phyloP scores from a whole-genome alignment of 2,113 vertebrate genomes.

The Panthera uncia region DNA sequence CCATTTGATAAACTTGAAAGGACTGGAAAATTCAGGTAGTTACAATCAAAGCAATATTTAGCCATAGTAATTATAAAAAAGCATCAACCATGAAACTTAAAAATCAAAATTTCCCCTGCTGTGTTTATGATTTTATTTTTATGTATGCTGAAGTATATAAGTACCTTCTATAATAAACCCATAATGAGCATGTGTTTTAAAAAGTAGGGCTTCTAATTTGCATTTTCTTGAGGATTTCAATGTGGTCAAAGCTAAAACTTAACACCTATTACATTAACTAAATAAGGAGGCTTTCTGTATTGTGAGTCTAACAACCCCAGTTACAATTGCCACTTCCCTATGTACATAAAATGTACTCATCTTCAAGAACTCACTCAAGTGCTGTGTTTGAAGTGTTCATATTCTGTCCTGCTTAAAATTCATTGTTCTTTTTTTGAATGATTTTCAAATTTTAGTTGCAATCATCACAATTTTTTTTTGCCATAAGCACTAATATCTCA shows the following conservation, averaged over 20 bases:
- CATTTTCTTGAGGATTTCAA: background rate
- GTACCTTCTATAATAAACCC: background rate
- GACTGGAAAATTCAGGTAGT: background rate
- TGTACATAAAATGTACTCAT: background rate
- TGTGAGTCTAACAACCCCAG: background rate
- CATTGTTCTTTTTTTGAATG: background rate
- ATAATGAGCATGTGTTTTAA: background rate
- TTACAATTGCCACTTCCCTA: background rate
- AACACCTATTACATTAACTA: background rate
- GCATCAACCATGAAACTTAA: background rate
- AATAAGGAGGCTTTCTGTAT: background rate
- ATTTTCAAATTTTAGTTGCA: background rate
- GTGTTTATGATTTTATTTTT: background rate
- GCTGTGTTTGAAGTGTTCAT: background rate
- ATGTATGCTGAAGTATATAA: background rate
- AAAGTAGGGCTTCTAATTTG: background rate
- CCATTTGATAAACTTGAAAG: background rate
- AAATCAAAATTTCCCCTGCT: background rate
- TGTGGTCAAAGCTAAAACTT: background rate
- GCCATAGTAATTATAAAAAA: background rate
- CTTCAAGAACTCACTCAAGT: background rate
- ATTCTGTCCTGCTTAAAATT: background rate
- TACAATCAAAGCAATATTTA: background rate
- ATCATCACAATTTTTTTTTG: background rate
- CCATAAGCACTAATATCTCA: background rate